Base-by-base conservation (phyloP, 2,113 vertebrate genomes). In the Ondatra zibethicus region DNA sequence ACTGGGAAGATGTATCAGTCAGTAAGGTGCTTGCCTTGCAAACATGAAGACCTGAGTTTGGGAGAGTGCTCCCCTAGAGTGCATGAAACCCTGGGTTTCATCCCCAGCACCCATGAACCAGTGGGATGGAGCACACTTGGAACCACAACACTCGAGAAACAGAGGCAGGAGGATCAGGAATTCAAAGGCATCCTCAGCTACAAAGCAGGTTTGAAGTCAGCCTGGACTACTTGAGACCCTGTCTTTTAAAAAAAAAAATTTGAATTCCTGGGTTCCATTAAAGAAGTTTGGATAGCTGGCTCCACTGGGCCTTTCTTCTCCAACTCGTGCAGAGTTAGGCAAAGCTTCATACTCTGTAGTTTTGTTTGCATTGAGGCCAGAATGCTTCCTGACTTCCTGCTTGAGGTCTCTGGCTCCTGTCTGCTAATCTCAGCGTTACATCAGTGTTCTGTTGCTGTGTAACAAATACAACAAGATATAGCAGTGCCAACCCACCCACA, bases 61-160 rank as follows among this genome's bases (percentile, higher is more conserved):
- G 25, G 31, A 11, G 58, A 65, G 14, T 0, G 0, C 39, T 63
- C n/a, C 42, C 39, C 8, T 19, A 45, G 39, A 65, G 10, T 27
- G n/a, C 25, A 29, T 27, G n/a, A 8, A 58, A 2, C 3, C 25
- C 39, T 42, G n/a, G 25, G 25, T 63, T 63, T 55, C 55, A 42
- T 63, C 25, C 58, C 13, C 2, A 23, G 58, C n/a, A 65, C 27
- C 39, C 25, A 63, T 29, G 31, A 39, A 10, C 58, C n/a, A 2
- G 8, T 84, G n/a, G 8, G 39, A 33, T 17, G 27, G 61, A 12
- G 39, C 61, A 10, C 61, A 31, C 82, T 58, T 66, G 27, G 31
- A 66, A 33, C 66, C 82, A 17, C 17, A 86, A 42, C 61, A 45
- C 42, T 33, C 7, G 9, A 16, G 61, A 47, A 47, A 33, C 21